These are phyloP conservation scores for Dryobota labecula DNA, from an alignment of 2,888 invertebrate species.

Conservation along the genomic window DNA sequence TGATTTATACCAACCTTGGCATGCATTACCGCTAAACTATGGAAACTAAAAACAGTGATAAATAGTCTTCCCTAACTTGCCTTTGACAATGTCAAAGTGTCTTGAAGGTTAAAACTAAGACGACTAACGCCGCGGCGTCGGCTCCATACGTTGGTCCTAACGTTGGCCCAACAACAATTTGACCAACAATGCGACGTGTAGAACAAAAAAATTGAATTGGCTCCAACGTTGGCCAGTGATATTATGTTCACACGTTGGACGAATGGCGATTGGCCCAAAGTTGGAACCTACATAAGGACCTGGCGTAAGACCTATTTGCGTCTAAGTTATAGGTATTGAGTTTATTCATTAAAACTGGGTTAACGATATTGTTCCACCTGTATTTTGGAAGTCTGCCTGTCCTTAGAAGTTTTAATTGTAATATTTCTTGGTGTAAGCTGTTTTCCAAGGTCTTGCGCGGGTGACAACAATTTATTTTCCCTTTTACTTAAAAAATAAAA, in stretches of 20 bases:
- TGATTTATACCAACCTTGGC: constrained; percentile 72
- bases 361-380: constrained; percentile 54
- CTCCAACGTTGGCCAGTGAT: not conserved
- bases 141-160: not conserved
- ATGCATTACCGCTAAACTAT: constrained; percentile 68
- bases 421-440: constrained; percentile 49
- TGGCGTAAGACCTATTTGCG: constrained; percentile 32
- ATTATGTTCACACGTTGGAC: not conserved
- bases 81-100: constrained; percentile 54
- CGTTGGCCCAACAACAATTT: not conserved
- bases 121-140: not conserved
- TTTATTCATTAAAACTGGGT: constrained; percentile 49
- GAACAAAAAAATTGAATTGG: not conserved
- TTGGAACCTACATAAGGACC: constrained; percentile 7
- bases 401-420: constrained; percentile 61
- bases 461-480: constrained; percentile 6
- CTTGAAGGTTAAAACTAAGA: constrained; percentile 39
- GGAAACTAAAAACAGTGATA: constrained; percentile 58
- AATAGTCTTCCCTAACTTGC: constrained; percentile 51
- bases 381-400: constrained; percentile 42
- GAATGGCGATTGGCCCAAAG: not conserved
- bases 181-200: too few relatives aligned
- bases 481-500: constrained; percentile 23
- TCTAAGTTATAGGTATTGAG: constrained; percentile 42
- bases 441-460: constrained; percentile 17